Evolutionary conservation across 2,888 invertebrate genomes (phyloP).

Genomic region (Athalia cordata): DNA sequence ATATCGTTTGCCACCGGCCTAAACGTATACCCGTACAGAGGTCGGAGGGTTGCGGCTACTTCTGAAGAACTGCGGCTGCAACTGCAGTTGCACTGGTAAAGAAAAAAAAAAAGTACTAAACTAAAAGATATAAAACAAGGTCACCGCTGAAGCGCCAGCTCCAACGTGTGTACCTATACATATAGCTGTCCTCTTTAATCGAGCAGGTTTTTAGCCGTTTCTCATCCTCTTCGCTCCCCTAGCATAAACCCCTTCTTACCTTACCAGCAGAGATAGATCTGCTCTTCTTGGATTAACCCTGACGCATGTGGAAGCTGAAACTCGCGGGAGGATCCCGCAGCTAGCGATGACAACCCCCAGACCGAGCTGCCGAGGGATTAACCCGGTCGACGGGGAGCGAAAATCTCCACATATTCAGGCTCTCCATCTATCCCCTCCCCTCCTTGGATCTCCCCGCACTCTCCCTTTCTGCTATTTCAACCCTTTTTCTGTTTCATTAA

Average conservation of each 20-base stretch:
- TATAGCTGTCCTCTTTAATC: too few species aligned
- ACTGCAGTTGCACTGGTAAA: too few species aligned
- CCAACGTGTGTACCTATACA: too few species aligned
- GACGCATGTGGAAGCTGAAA: conserved; percentile 46
- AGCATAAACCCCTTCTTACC: not conserved
- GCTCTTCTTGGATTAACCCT: conserved; percentile 42
- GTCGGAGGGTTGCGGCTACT: too few species aligned
- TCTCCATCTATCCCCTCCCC: conserved; percentile 39
- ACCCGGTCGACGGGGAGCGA: conserved; percentile 17
- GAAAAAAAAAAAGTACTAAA: too few species aligned
- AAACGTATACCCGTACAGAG: too few species aligned
- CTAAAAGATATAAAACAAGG: too few species aligned
- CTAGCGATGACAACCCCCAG: conserved; percentile 50
- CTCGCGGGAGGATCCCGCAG: conserved; percentile 30
- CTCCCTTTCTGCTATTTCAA: conserved; percentile 33
- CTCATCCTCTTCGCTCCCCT: too few species aligned
- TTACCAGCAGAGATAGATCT: conserved; percentile 4
- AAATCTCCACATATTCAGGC: conserved; percentile 35
- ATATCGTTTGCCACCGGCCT: too few species aligned
- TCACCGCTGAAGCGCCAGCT: too few species aligned
- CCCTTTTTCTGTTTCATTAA: conserved; percentile 42
- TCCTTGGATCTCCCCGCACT: conserved; percentile 43
- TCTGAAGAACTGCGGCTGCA: too few species aligned
- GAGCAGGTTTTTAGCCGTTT: too few species aligned
- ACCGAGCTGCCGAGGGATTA: conserved; percentile 40